Conservation (phyloP, 2,113 vertebrate genomes). For the Zosterops hypoxanthus region DNA sequence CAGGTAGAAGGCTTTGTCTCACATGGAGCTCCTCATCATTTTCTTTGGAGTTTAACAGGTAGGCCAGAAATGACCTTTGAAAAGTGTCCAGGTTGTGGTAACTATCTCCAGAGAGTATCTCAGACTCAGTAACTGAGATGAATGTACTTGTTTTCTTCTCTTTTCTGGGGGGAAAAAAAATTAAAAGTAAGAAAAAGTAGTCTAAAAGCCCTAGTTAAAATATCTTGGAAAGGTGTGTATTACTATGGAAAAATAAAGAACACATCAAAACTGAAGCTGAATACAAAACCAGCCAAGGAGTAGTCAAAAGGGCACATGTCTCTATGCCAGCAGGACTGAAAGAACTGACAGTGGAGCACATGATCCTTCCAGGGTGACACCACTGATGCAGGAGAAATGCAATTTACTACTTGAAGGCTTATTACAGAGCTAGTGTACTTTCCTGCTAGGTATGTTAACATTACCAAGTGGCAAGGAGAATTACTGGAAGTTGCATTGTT, state of each 20-base stretch:
- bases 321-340: neutral
- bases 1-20: neutral
- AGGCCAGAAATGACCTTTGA: neutral
- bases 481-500: neutral
- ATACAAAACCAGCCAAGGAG: neutral
- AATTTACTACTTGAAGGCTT: neutral
- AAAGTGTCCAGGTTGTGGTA: neutral
- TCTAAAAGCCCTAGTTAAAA: neutral
- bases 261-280: neutral
- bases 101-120: neutral
- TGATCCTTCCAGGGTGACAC: neutral
- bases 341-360: neutral
- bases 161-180: neutral
- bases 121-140: neutral
- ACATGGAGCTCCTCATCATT: neutral
- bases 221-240: neutral
- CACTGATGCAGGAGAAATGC: neutral
- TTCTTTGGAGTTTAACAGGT: neutral
- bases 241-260: neutral
- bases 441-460: neutral
- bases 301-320: neutral
- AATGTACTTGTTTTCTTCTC: neutral
- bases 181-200: neutral
- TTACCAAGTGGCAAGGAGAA: neutral
- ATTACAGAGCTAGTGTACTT: neutral